Base-by-base conservation (phyloP, 2,797 vertebrate species). In the Rachycentron canadum region DNA sequence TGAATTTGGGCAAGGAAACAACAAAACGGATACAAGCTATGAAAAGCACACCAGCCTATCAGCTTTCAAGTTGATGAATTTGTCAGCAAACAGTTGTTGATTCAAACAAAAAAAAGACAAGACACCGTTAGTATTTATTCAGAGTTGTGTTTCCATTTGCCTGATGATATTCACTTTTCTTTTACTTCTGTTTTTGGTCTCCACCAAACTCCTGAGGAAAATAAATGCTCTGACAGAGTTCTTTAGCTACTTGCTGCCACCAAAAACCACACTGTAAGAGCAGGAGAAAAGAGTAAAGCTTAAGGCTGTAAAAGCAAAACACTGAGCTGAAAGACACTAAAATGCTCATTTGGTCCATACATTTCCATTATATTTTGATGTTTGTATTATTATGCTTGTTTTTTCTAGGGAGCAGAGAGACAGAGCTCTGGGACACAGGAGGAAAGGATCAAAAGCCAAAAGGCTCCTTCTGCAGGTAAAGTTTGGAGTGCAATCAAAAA, bases 401-500 rank as follows among this genome's bases (percentile, higher is more conserved):
- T 73, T 83, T 41, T 30, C 71, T 80, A 99, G 98, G 95, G 97
- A 99, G 91, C 96, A 99, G 91, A 94, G 91, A 93, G 98, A 99
- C 78, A 95, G 96, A 91, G 93, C 93, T 5, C 90, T 97, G 14
- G 96, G 97, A 73, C 96, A 96, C 91, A 95, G 96, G 90, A 98
- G 96, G 89, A 96, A 96, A 95, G 97, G 97, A 57, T 94, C 97
- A 64, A 99, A 98, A 93, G 90, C 96, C 66, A 98, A 97, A 92
- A 95, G 96, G 75, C 94, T 97, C 47, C 89, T 97, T 30, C 86
- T 98, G 85, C 96, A 99, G 97, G 98, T 99, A 95, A 85, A 7
- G 26, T 58, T 25, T 60, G 5, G n/a, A 52, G 7, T 34, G 55
- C 16, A 16, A 12, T 40, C 23, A 14, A 34, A 69, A 28, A 9